A percentile compares a stretch with the other conserved stretches of the same genome.
Conservation (phyloP, 2,797 vertebrate genomes). For the Sebastes hubbsi region DNA sequence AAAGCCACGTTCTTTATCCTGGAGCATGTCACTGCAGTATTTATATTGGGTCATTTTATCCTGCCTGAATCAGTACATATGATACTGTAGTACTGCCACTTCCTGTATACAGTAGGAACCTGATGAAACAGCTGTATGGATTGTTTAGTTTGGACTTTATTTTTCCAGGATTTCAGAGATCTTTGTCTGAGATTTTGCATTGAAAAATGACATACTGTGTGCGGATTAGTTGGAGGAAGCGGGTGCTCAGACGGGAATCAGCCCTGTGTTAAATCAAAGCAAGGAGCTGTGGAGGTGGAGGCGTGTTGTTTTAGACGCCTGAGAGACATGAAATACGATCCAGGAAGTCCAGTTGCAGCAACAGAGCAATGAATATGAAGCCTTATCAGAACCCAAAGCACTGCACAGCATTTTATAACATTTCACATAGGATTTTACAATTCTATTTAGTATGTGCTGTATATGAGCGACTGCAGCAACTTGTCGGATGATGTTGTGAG, state of each 20-base stretch:
- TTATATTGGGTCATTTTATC: background rate
- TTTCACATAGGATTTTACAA: background rate
- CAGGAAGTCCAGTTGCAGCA: background rate
- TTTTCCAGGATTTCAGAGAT: background rate
- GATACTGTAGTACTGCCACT: background rate
- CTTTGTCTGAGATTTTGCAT: background rate
- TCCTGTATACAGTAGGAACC: background rate
- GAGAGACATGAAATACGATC: background rate
- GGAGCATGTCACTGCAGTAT: background rate
- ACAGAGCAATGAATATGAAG: background rate
- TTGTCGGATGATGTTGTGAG: background rate
- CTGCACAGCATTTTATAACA: background rate
- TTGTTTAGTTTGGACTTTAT: background rate
- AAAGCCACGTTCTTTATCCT: background rate
- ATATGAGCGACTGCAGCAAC: background rate
- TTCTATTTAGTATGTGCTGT: background rate
- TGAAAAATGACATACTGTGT: background rate
- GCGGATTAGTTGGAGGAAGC: background rate
- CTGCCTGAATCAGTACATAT: background rate
- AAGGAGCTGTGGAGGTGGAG: background rate
- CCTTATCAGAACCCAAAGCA: background rate
- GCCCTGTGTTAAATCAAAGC: background rate
- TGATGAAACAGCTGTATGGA: background rate
- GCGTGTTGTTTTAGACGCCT: background rate
- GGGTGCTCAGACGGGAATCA: too few species aligned